Evolutionary conservation across 2,797 vertebrate species (phyloP), one percentile per base, ranked within the genome.

Genomic region (Sebastes taczanowskii): DNA sequence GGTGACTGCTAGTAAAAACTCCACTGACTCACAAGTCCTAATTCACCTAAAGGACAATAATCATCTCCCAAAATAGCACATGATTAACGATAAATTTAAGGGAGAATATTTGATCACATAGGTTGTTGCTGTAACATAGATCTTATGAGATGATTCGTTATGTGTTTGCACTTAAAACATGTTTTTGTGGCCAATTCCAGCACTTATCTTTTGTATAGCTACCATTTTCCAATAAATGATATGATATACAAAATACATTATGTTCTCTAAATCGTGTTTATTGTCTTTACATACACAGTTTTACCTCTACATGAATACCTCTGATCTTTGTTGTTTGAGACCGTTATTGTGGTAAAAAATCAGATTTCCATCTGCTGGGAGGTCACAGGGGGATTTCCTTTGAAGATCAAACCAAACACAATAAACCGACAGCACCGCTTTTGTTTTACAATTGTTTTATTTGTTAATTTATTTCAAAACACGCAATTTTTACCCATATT

Each of bases 401-500:
- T 58, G 67, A 82, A 83, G 75, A 77, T 86, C 69, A 82, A 85
- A 84, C 52, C 70, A 88, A 87, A 88, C 85, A 81, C 78, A 91
- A 88, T 80, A 91, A 92, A 86, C 77, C 34, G 1, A 80, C 83
- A 70, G 20, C 84, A 66, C 58, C 6, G 30, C 65, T 72, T 58
- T 94, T 91, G 92, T 95, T 95, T 95, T 95, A 95, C 94, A 94
- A 91, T 95, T 93, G 92, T 94, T 95, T 95, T 95, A 95, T 95
- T 96, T 93, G 91, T 95, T 95, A 92, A 95, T 94, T 96, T 96
- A 96, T 95, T 95, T 96, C 94, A 96, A 96, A 96, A 96, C 95
- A 95, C 96, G 94, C 95, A 96, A 95, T 93, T 89, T 96, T 96
- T 96, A 96, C 95, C 96, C 95, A 96, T 96, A 95, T 96, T 95